phyloP scores from a whole-genome alignment of 2,113 vertebrate genomes.

The Syngnathus typhle region DNA sequence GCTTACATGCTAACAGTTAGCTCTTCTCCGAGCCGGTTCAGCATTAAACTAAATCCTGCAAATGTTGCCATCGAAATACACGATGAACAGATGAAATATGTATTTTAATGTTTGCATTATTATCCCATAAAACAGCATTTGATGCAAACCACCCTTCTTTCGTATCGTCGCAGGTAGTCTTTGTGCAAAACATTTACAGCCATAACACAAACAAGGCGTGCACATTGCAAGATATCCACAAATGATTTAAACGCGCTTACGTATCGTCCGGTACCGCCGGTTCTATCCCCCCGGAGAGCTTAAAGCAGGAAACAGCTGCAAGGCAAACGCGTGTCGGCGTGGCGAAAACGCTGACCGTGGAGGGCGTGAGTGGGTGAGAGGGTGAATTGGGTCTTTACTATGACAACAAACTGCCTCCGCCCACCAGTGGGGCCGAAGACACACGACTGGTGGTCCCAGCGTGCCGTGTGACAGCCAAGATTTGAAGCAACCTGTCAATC shows the following conservation, averaged over 20 bases:
- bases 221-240: neutral
- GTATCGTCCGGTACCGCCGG: neutral
- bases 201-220: neutral
- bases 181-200: neutral
- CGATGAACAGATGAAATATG: neutral
- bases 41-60: neutral
- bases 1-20: constrained; percentile 3
- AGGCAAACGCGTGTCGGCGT: constrained; percentile 6
- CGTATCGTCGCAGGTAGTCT: neutral
- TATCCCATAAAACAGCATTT: neutral
- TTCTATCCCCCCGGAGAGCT: neutral
- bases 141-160: neutral
- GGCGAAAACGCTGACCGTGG: constrained; percentile 20
- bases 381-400: constrained; percentile 1
- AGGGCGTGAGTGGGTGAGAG: neutral
- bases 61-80: neutral
- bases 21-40: neutral
- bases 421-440: neutral
- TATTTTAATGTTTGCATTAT: neutral
- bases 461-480: no score
- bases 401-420: constrained; percentile 40
- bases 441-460: neutral
- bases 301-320: neutral
- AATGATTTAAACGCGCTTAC: neutral
- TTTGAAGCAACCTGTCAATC: neutral